These are phyloP conservation scores for Enteromius afrohamiltoni DNA, from an alignment of 2,797 vertebrate species.

Conservation along the genomic window DNA sequence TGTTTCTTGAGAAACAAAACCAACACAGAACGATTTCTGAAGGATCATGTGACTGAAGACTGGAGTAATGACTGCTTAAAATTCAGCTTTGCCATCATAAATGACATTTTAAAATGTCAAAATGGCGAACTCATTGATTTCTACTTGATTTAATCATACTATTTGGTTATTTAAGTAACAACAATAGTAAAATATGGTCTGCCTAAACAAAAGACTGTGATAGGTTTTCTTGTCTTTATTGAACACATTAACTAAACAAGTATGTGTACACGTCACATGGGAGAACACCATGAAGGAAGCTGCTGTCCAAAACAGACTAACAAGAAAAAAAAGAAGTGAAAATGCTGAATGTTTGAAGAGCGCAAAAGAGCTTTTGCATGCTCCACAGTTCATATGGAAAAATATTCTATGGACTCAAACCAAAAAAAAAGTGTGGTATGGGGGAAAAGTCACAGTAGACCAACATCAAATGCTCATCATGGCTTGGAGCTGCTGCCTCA, in stretches of 20 bases:
- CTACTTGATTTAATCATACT: not conserved
- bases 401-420: not conserved
- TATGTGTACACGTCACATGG: not conserved
- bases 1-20: not conserved
- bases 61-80: not conserved
- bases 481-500: not conserved
- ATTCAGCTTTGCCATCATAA: not conserved
- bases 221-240: not conserved
- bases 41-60: not conserved
- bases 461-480: slow-evolving; percentile 7
- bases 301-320: not conserved
- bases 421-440: not conserved
- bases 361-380: not conserved
- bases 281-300: not conserved
- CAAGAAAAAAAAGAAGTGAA: not conserved
- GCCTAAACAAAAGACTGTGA: not conserved
- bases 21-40: not conserved
- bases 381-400: not conserved
- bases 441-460: not conserved
- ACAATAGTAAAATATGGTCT: not conserved
- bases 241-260: not conserved
- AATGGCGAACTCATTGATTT: not conserved
- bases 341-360: not conserved
- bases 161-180: not conserved
- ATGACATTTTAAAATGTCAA: not conserved